phyloP scores from a whole-genome alignment of 2,888 invertebrate genomes.

The Bellardia pandia region DNA sequence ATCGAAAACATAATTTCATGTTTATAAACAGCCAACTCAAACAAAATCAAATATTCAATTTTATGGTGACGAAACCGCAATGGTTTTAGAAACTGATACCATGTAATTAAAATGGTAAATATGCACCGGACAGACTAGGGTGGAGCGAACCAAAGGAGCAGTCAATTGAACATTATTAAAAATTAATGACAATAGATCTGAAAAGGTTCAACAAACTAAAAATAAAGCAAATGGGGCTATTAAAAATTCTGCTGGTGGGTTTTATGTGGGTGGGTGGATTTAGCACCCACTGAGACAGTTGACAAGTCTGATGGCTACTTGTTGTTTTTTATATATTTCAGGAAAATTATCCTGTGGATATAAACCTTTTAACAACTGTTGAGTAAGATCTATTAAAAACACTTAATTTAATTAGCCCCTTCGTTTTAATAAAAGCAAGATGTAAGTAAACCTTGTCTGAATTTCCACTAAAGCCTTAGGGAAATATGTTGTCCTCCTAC shows the following conservation, averaged over 20 bases:
- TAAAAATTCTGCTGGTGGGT: no score
- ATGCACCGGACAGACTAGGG: no score
- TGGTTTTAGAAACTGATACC: neutral
- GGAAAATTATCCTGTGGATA: no score
- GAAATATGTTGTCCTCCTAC: neutral
- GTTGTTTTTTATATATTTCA: no score
- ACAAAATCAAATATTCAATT: neutral
- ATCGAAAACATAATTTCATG: neutral
- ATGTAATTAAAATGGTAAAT: no score
- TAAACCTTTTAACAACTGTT: no score
- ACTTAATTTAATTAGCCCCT: neutral
- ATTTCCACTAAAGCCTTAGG: neutral
- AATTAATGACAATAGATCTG: neutral
- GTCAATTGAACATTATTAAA: neutral
- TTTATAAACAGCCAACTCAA: neutral
- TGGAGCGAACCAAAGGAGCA: neutral
- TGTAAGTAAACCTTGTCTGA: no score
- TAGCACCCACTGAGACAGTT: no score
- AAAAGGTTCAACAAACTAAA: neutral
- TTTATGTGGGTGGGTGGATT: no score
- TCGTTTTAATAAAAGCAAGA: neutral
- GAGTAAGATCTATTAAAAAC: neutral
- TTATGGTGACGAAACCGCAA: neutral
- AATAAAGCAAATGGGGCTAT: neutral
- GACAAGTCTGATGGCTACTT: no score